These are phyloP conservation scores for Hypothenemus hampei DNA, from an alignment of 1,140 invertebrate genomes.

Conservation along the genomic window DNA sequence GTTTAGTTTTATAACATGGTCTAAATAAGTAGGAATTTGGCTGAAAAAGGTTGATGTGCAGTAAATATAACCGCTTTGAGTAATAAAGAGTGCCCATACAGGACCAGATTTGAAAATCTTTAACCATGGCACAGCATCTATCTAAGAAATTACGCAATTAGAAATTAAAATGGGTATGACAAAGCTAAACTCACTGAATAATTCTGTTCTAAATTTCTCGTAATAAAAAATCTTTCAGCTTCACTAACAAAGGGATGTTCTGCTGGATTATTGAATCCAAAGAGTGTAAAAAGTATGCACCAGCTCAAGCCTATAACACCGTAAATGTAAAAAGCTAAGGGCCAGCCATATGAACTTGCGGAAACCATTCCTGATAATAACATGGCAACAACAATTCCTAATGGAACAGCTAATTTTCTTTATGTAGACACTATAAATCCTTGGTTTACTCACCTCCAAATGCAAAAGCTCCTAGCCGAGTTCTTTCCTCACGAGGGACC, in stretches of 20 bases:
- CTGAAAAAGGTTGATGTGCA: slow-evolving; percentile 89
- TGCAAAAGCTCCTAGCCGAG: slow-evolving; percentile 52
- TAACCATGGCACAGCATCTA: slow-evolving; percentile 75
- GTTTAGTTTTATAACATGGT: slow-evolving; percentile 70
- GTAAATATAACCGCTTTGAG: slow-evolving; percentile 86
- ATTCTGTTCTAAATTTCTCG: slow-evolving; percentile 41
- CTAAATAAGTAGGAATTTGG: slow-evolving; percentile 87
- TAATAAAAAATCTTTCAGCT: slow-evolving; percentile 59
- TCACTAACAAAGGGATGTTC: slow-evolving; percentile 54
- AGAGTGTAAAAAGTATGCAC: slow-evolving; percentile 56
- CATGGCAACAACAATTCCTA: slow-evolving; percentile 67
- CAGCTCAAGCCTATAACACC: slow-evolving; percentile 59
- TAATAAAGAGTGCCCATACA: slow-evolving; percentile 75
- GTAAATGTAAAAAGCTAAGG: slow-evolving; percentile 71
- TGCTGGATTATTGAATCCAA: slow-evolving; percentile 61
- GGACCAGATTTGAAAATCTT: slow-evolving; percentile 70
- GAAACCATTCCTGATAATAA: slow-evolving; percentile 64
- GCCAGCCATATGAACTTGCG: slow-evolving; percentile 64
- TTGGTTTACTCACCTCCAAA: slow-evolving; percentile 49
- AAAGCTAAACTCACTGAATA: too few relatives aligned
- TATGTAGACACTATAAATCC: not conserved
- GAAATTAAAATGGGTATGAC: too few relatives aligned
- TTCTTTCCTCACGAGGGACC: slow-evolving; percentile 57
- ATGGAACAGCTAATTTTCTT: slow-evolving; percentile 55
- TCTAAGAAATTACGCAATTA: too few relatives aligned